Evolutionary conservation across 2,888 invertebrate genomes (phyloP).

Genomic region (Alcis repandata): DNA sequence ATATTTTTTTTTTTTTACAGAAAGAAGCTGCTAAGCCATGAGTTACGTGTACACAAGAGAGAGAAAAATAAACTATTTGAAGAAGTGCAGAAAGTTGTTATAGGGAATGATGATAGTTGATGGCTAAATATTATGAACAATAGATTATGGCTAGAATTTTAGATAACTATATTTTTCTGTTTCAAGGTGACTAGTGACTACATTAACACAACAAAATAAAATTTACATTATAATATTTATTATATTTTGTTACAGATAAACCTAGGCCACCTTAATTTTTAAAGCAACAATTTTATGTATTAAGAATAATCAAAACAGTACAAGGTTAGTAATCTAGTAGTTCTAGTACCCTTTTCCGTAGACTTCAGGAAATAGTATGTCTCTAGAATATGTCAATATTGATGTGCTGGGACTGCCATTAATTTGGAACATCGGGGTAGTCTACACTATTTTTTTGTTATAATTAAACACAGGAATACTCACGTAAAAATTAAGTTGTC

Average conservation of each 20-base stretch:
- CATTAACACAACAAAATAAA: background rate
- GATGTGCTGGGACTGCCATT: no score
- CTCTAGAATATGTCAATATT: no score
- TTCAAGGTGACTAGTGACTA: background rate
- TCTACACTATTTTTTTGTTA: no score
- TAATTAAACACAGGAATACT: no score
- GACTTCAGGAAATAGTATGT: no score
- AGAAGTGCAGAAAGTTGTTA: slow-evolving; percentile 42
- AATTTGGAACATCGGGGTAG: no score
- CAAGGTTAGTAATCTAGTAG: no score
- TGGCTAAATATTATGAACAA: background rate
- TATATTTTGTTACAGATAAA: background rate
- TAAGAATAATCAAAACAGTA: no score
- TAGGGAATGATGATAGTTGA: slow-evolving; percentile 38
- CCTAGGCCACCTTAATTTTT: background rate
- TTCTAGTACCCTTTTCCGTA: background rate
- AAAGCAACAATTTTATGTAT: no score
- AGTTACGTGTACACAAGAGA: slow-evolving; percentile 46
- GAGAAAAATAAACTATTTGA: slow-evolving; percentile 47
- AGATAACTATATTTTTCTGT: background rate
- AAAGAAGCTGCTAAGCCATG: slow-evolving; percentile 45
- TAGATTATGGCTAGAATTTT: background rate
- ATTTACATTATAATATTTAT: background rate
- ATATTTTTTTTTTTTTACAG: slow-evolving; percentile 32
- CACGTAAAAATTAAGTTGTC: no score